Base-by-base conservation (phyloP, 2,797 vertebrate genomes). In the Heterohyrax brucei region DNA sequence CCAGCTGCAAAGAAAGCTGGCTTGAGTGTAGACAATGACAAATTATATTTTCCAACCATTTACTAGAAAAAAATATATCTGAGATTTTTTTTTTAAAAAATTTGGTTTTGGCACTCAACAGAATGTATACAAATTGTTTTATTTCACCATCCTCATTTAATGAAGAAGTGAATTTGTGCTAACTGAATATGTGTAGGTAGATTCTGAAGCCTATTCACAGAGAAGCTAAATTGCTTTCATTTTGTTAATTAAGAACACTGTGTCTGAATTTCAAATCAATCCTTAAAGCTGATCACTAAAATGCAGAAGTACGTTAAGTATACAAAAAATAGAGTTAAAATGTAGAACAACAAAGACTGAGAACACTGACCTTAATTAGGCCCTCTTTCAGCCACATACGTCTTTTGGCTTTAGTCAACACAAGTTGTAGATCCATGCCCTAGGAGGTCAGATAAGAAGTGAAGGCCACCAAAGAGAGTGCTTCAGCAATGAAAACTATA, bases 211-310 rank as follows among this genome's bases (percentile, higher is more conserved):
- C 39, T 88, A 81, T 87, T 88, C 46, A 53, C 28, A 89, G 22
- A 93, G 28, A 78, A 85, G 44, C n/a, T 91, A 81, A 95, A 84
- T 84, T 46, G 24, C 14, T 90, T 16, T 73, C 26, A 73, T 46
- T 92, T 92, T 90, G 78, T 76, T 95, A 93, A 92, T 82, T 92
- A 91, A 95, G 64, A 96, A 76, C 46, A 84, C 30, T 79, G 7
- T 80, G 66, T 33, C 48, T 82, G 82, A 89, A 93, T 95, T 87
- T 46, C 66, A 95, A 90, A 68, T 24, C 46, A 80, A 50, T 92
- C 33, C 84, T 94, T 86, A 83, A 95, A 83, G 46, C 19, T 19
- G 2, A 83, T 87, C 76, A 80, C 30, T 93, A 72, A 93, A 85
- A 61, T 89, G 3, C 76, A 92, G 50, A 91, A 73, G 28, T 70